Base-by-base conservation (phyloP, 2,113 vertebrate genomes). In the Diglossa brunneiventris region DNA sequence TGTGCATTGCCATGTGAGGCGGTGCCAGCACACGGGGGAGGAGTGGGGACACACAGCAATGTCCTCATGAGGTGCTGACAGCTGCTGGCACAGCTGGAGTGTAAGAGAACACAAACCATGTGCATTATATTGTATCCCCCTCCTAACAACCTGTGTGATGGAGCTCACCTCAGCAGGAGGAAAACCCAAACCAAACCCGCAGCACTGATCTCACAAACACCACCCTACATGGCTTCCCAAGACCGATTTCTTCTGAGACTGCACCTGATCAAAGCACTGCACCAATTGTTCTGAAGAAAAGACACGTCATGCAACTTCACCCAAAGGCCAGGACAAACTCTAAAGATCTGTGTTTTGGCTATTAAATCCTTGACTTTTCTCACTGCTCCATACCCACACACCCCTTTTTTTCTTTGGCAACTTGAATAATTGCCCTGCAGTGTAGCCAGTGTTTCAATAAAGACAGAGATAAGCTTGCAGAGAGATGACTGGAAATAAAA, bases 1-100 rank as follows among this genome's bases (percentile, higher is more conserved):
- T 1, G 22, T 1, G 26, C 2, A 6, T 2, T 23, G 7, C 61
- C 41, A 2, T 0, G 3, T 1, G 37, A 33, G 15, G 30, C 5
- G 50, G 35, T 3, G 27, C 3, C 61, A 22, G 74, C 39, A 10
- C 11, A 1, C 0, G 0, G 28, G 14, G 28, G 33, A 61, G 85
- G 13, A 58, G 16, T 0, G 21, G 35, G n/a, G 23, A 3, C 68
- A 33, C 4, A 0, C 4, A 21, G 35, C 4, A 22, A 33, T 2
- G 12, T 41, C 42, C 70, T 53, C 15, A 7, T 2, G 46, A 63
- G 10, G 13, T 4, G 28, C 28, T 61, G 44, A 16, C 5, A 7
- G 46, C 15, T 64, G 59, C 18, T 6, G 12, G 19, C 2, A 13
- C 58, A 70, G 28, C 47, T 23, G 11, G 0, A 23, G 27, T 0